These are phyloP conservation scores for Machimus rusticus DNA, from an alignment of 2,888 invertebrate genomes.

Conservation along the genomic window DNA sequence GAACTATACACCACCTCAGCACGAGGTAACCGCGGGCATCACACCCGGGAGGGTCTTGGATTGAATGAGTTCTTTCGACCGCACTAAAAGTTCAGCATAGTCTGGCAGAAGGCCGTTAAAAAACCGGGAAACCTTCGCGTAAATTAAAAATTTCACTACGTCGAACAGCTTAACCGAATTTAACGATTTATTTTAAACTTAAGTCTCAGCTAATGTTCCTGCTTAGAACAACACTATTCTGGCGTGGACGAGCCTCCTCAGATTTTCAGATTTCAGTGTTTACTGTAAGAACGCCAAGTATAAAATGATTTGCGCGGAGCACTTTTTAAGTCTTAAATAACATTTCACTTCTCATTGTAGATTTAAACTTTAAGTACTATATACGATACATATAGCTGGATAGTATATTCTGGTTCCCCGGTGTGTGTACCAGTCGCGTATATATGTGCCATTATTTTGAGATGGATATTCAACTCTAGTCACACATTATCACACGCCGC, in stretches of 20 bases:
- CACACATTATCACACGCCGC: constrained; percentile 36
- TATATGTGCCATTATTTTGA: constrained; percentile 33
- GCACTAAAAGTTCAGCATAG: neutral
- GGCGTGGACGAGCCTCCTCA: constrained; percentile 46
- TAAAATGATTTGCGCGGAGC: constrained; percentile 63
- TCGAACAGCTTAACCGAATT: neutral
- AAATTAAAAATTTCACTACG: neutral
- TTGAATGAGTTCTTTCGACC: neutral
- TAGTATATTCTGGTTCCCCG: constrained; percentile 34
- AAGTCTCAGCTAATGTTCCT: neutral
- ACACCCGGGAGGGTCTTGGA: neutral
- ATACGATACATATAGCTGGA: constrained; percentile 25
- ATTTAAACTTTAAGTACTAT: constrained; percentile 37
- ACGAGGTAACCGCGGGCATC: neutral
- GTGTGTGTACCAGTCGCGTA: constrained; percentile 20
- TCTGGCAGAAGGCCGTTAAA: neutral
- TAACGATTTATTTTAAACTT: neutral
- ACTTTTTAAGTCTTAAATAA: constrained; percentile 63
- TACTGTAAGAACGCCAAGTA: constrained; percentile 63
- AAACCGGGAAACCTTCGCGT: neutral
- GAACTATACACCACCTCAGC: neutral
- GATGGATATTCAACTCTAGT: constrained; percentile 38
- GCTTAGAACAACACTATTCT: constrained; percentile 27
- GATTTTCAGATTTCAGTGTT: constrained; percentile 52
- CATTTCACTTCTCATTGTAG: constrained; percentile 48